A percentile compares a stretch with the other conserved stretches of the same genome.
These are phyloP conservation scores for Morone chrysops DNA, from an alignment of 2,113 vertebrate genomes.

Conservation along the genomic window DNA sequence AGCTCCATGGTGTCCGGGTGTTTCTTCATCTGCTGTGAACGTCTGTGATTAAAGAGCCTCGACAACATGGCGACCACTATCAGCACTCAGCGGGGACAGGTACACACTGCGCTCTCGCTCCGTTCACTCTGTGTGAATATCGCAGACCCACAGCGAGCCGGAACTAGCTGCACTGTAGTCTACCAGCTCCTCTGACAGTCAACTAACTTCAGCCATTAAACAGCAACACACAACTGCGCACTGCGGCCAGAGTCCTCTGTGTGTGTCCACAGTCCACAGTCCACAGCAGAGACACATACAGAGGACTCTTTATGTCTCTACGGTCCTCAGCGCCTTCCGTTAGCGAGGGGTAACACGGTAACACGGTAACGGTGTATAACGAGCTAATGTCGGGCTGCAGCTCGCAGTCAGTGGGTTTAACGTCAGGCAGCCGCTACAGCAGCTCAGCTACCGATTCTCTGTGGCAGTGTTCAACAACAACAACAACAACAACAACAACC, in stretches of 20 bases:
- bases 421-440: not conserved
- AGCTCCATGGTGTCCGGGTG: no score
- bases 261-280: not conserved
- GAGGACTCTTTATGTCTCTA: no score
- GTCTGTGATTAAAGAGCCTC: not conserved
- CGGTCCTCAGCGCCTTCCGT: no score
- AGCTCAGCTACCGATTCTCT: not conserved
- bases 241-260: no score
- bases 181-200: not conserved
- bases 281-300: not conserved
- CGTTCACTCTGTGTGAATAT: accelerated
- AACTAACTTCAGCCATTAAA: not conserved
- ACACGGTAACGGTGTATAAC: not conserved
- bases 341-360: no score
- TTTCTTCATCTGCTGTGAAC: no score
- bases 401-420: not conserved
- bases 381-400: not conserved
- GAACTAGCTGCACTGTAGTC: not conserved
- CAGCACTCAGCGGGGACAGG: slow-evolving; percentile 84
- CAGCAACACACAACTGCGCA: not conserved
- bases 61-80: slow-evolving; percentile 79
- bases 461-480: not conserved
- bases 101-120: not conserved
- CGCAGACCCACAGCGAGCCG: not conserved
- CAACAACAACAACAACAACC: no score